These are phyloP conservation scores for Mesembrinibis cayennensis DNA, from an alignment of 2,113 vertebrate species.

Conservation along the genomic window DNA sequence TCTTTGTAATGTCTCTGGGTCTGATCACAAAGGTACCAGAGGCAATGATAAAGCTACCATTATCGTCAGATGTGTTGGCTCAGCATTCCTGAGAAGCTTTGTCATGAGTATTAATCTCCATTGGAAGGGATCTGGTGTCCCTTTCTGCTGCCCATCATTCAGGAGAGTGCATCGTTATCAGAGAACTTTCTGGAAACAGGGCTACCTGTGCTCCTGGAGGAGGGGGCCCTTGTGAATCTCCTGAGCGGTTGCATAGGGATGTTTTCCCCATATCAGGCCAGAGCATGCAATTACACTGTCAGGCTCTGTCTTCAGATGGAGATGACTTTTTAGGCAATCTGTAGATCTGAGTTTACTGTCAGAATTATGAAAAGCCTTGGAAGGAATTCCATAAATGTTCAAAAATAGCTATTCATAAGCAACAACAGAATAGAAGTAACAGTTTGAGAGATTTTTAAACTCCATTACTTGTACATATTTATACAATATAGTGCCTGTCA, in stretches of 20 bases:
- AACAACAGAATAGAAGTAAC: slow-evolving; percentile 68
- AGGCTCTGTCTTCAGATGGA: slow-evolving; percentile 51
- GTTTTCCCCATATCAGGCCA: slow-evolving; percentile 32
- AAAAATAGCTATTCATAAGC: slow-evolving; percentile 70
- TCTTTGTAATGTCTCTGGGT: background rate
- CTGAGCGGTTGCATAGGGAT: background rate
- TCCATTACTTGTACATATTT: slow-evolving; percentile 69
- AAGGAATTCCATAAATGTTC: slow-evolving; percentile 70
- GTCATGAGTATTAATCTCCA: accelerated
- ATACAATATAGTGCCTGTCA: slow-evolving; percentile 61
- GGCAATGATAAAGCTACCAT: background rate
- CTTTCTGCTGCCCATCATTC: accelerated
- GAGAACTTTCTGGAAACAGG: background rate
- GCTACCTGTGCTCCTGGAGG: background rate
- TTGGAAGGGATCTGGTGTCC: background rate
- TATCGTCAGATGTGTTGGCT: background rate
- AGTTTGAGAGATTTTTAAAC: slow-evolving; percentile 66
- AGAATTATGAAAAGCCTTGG: slow-evolving; percentile 73
- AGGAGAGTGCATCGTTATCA: accelerated
- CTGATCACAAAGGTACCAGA: background rate
- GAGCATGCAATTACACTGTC: slow-evolving; percentile 18
- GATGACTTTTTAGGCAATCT: slow-evolving; percentile 69
- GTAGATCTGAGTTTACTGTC: slow-evolving; percentile 67
- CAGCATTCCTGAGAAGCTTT: background rate
- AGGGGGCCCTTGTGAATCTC: background rate